Percentiles rank a stretch among this genome's conserved stretches.
These are phyloP conservation scores for Drosophila kohkoa DNA, from an alignment of 1,140 invertebrate species.

Conservation along the genomic window DNA sequence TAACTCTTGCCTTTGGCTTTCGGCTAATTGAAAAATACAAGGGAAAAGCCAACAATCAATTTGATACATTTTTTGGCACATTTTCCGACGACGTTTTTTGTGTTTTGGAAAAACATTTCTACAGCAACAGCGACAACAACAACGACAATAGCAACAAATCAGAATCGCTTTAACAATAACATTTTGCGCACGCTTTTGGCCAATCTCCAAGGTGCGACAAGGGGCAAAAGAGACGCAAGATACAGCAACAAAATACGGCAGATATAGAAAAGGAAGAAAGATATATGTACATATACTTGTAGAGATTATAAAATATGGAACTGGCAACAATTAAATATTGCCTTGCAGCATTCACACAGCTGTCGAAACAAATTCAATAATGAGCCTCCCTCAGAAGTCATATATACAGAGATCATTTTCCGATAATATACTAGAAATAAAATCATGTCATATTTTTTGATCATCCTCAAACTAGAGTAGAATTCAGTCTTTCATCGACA, in stretches of 20 bases:
- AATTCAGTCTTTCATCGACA: too few species aligned
- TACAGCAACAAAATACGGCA: constrained; percentile 23
- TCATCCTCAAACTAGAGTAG: too few species aligned
- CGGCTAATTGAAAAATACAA: constrained; percentile 63
- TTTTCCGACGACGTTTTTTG: constrained; percentile 36
- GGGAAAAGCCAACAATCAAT: constrained; percentile 36
- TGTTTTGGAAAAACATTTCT: constrained; percentile 75
- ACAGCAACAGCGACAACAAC: constrained; percentile 38
- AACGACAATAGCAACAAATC: constrained; percentile 27
- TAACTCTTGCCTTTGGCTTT: neutral
- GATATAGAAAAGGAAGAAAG: constrained; percentile 1
- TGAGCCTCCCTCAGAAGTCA: neutral
- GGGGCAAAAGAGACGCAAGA: constrained; percentile 19
- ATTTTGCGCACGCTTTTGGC: constrained; percentile 82
- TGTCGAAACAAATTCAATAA: neutral
- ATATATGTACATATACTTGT: constrained; percentile 19
- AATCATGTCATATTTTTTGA: neutral
- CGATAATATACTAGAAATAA: neutral
- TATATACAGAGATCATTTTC: neutral
- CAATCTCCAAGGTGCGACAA: constrained; percentile 51
- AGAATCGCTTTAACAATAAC: constrained; percentile 59
- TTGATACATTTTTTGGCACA: constrained; percentile 56
- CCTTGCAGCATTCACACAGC: constrained; percentile 14
- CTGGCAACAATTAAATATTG: constrained; percentile 42
- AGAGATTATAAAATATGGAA: constrained; percentile 39